These are phyloP conservation scores for Gasterosteus nipponicus DNA, from an alignment of 2,113 vertebrate species.

Conservation along the genomic window DNA sequence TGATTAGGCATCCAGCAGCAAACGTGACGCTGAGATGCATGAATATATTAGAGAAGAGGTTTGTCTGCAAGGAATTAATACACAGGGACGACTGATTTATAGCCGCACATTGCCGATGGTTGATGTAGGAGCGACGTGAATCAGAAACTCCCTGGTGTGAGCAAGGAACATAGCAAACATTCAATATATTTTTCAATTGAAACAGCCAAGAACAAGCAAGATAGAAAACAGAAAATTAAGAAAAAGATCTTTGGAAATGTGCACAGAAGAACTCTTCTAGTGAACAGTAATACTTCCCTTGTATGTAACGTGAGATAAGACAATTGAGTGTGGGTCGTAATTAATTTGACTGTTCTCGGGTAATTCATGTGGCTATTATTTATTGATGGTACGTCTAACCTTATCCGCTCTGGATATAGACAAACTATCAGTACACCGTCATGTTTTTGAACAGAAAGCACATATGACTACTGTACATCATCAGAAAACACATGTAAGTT, in stretches of 20 bases:
- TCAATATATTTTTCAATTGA: conserved; percentile 14
- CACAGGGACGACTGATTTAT: conserved; percentile 24
- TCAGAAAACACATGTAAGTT: background rate
- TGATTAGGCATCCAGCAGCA: conserved; percentile 20
- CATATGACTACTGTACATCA: background rate
- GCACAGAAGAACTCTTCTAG: background rate
- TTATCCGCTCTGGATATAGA: background rate
- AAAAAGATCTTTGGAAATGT: background rate
- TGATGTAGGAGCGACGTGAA: conserved; percentile 12
- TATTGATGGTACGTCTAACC: conserved; percentile 21
- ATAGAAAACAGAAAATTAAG: background rate
- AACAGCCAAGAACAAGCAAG: background rate
- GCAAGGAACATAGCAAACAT: conserved; percentile 2
- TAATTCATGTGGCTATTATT: conserved; percentile 22
- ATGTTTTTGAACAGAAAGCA: background rate
- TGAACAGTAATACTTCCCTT: background rate
- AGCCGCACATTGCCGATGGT: conserved; percentile 20
- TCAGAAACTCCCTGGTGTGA: conserved; percentile 7
- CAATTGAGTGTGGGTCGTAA: conserved; percentile 3
- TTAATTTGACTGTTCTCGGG: conserved; percentile 7
- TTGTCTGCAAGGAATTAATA: conserved; percentile 31
- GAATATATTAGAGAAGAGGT: conserved; percentile 22
- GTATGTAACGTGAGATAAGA: background rate
- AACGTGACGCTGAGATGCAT: conserved; percentile 7
- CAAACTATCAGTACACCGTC: background rate